Base-by-base conservation (phyloP, 2,888 invertebrate species). In the Apoda limacodes region DNA sequence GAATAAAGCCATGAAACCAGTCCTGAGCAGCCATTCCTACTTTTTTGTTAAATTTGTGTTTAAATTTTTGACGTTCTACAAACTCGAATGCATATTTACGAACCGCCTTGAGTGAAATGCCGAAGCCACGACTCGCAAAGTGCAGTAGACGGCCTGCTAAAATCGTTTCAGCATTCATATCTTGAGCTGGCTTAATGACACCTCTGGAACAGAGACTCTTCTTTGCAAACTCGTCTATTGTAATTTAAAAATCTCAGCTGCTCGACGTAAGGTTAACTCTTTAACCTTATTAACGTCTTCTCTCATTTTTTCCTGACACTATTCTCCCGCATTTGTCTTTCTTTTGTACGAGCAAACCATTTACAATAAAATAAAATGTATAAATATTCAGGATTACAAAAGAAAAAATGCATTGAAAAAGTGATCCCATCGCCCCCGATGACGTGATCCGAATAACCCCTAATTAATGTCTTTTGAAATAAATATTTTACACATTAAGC, bases 1-100 rank as follows among this genome's bases (percentile, higher is more conserved):
- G 24, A 30, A 39, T 39, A 33, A 34, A 35, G 10, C 25, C 30
- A 35, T 32, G 35, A 20, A 35, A 38, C 35, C 29, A 35, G 19
- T 39, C 33, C 20, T 39, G 24, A 13, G 26, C 35, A 26, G 34
- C 35, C 35, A 31, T 29, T 31, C 19, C 21, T 23, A 15, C 13
- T 25, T 11, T 15, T 25, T 10, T 28, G 22, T 25, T 24, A 32
- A 28, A 28, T 19, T 22, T 20, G 21, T 34, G 27, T 20, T 28
- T 24, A 14, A 33, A 11, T 17, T 38, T 37, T 23, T 25, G 24
- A 26, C 31, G 25, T 30, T 32, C 34, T 17, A 24, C 29, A 13
- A 29, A 34, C 14, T 27, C 28, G 19, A 30, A 37, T 24, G 32
- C 36, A 13, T 33, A 33, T 19, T 36, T 36, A 33, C 36, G 34